phyloP scores from a whole-genome alignment of 2,888 invertebrate species.

The Agriopis marginaria region DNA sequence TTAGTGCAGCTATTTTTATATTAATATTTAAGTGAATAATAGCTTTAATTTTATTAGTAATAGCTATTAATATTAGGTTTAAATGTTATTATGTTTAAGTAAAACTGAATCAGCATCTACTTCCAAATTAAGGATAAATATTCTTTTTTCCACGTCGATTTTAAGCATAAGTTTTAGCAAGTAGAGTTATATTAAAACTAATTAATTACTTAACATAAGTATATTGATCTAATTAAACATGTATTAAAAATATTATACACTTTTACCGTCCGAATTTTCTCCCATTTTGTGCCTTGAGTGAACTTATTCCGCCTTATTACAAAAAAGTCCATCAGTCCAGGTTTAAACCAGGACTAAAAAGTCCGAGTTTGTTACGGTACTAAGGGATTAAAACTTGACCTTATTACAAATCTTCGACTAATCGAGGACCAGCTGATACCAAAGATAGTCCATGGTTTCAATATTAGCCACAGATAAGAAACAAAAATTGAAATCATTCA shows the following conservation, averaged over 20 bases:
- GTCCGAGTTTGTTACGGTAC: too few species aligned
- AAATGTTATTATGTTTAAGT: neutral
- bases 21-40: slow-evolving; percentile 32
- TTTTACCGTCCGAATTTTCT: slow-evolving; percentile 9
- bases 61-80: slow-evolving; percentile 1
- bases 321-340: too few species aligned
- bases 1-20: slow-evolving; percentile 3
- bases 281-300: slow-evolving; percentile 5
- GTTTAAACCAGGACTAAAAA: too few species aligned
- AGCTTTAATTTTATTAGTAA: slow-evolving; percentile 43
- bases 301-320: too few species aligned
- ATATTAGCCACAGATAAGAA: too few species aligned
- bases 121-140: neutral
- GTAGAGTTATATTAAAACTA: neutral
- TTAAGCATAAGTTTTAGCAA: neutral
- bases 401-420: too few species aligned
- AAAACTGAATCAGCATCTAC: neutral
- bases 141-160: neutral
- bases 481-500: too few species aligned
- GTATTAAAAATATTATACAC: neutral
- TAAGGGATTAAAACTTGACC: too few species aligned
- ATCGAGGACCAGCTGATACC: too few species aligned
- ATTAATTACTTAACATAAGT: neutral
- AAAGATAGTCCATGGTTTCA: too few species aligned
- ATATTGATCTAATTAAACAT: neutral